Conservation (phyloP, 2,113 vertebrate species). For the Scolopax mira region DNA sequence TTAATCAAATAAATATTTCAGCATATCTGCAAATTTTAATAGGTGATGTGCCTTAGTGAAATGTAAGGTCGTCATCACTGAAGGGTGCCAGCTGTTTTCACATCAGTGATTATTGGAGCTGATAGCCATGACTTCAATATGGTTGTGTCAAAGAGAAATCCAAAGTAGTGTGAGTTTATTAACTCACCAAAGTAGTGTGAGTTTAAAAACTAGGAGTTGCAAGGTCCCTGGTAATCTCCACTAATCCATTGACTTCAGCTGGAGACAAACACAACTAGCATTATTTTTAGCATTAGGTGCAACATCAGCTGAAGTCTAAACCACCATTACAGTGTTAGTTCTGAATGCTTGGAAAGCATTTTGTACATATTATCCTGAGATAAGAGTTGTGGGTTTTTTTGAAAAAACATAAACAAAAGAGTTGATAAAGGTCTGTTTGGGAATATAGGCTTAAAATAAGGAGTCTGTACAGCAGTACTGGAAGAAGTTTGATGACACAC, state of each 20-base stretch:
- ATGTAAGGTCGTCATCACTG: background rate
- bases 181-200: background rate
- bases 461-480: background rate
- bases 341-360: background rate
- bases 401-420: background rate
- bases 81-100: background rate
- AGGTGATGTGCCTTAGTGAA: background rate
- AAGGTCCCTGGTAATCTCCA: background rate
- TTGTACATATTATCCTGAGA: background rate
- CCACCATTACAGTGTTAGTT: background rate
- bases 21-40: background rate
- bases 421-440: background rate
- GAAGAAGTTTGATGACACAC: background rate
- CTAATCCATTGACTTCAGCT: background rate
- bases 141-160: background rate
- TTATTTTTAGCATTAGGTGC: background rate
- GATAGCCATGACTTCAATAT: background rate
- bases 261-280: fast-evolving
- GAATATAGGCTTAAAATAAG: background rate
- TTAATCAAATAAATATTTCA: background rate
- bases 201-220: background rate
- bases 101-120: background rate
- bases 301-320: background rate
- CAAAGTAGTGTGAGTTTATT: background rate
- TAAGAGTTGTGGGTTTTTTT: background rate